phyloP scores from a whole-genome alignment of 1,140 invertebrate genomes.

The Lanistes nyassanus region DNA sequence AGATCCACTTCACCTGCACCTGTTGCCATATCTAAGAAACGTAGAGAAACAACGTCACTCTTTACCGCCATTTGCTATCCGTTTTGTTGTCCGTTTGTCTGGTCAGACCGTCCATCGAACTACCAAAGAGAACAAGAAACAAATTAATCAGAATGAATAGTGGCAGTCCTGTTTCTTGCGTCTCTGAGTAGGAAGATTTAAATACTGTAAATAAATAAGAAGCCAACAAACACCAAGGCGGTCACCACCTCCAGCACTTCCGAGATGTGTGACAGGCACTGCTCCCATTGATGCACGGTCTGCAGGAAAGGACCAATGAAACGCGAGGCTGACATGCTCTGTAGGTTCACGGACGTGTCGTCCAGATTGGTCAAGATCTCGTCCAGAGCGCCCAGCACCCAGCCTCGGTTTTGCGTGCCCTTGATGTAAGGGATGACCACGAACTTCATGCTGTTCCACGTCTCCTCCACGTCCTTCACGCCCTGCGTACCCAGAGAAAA shows the following conservation, averaged over 20 bases:
- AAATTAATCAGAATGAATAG: too few species aligned
- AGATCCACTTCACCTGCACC: constrained; percentile 86
- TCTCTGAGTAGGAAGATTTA: too few species aligned
- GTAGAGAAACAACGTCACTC: too few species aligned
- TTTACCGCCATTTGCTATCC: too few species aligned
- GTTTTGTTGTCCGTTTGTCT: too few species aligned
- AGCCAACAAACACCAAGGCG: neutral
- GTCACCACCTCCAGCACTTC: constrained; percentile 78
- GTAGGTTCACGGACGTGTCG: constrained; percentile 85
- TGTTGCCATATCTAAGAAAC: constrained; percentile 75
- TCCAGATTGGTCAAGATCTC: constrained; percentile 82
- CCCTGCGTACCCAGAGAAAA: too few species aligned
- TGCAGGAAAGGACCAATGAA: constrained; percentile 85
- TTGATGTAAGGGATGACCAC: constrained; percentile 70
- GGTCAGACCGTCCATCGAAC: too few species aligned
- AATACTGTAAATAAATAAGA: too few species aligned
- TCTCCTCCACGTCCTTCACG: constrained; percentile 76
- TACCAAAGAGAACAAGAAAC: too few species aligned
- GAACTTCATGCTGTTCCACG: constrained; percentile 78
- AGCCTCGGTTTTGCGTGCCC: constrained; percentile 71
- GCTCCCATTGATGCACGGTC: constrained; percentile 84
- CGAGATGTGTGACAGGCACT: constrained; percentile 77
- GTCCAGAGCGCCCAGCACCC: constrained; percentile 80
- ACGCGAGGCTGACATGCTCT: constrained; percentile 86
- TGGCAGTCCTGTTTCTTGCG: too few species aligned